Base-by-base conservation (phyloP, 2,797 vertebrate genomes). In the Poecilia gillii region DNA sequence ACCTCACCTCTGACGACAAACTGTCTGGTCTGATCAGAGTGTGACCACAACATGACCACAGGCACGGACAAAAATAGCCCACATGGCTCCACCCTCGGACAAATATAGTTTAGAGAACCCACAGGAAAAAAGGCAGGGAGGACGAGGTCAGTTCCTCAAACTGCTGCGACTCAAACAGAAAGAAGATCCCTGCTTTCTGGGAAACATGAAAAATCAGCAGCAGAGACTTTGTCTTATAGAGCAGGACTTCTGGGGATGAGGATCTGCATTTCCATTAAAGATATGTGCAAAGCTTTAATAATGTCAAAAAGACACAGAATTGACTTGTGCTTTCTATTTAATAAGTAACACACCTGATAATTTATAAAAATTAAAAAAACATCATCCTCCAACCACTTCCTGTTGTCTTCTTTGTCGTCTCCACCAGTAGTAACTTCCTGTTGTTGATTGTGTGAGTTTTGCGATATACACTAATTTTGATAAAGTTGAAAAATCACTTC, bases 31-130 rank as follows among this genome's bases (percentile, higher is more conserved):
- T n/a, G 25, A 87, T 76, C 6, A 72, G 79, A 84, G 72, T 83
- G 72, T 72, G 75, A 89, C 85, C 89, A 86, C 82, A 84, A 90
- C 81, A 90, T 74, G 72, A 84, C 68, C 86, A 80, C 85, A 83
- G 79, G 46, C 73, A 77, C 57, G 49, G 84, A 85, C 87, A 62
- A 62, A 91, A 94, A 93, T 92, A 93, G 77, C 86, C 81, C 80
- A 76, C 75, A 81, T 74, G 78, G 79, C 79, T 89, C 91, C 91
- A 88, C 93, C 91, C 90, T 85, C 3, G 9, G 36, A 70, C 80
- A 79, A 85, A 91, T 81, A 88, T 89, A 91, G 82, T 13, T 31
- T 31, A 75, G 36, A 79, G 51, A 59, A 41, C 75, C 84, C 74
- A 84, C 79, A 89, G 70, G 51, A 70, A 12, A 18, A 59, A 12